Evolutionary conservation across 2,888 invertebrate genomes (phyloP), one percentile per base, ranked within the genome.

Genomic region (Biston stratarius): DNA sequence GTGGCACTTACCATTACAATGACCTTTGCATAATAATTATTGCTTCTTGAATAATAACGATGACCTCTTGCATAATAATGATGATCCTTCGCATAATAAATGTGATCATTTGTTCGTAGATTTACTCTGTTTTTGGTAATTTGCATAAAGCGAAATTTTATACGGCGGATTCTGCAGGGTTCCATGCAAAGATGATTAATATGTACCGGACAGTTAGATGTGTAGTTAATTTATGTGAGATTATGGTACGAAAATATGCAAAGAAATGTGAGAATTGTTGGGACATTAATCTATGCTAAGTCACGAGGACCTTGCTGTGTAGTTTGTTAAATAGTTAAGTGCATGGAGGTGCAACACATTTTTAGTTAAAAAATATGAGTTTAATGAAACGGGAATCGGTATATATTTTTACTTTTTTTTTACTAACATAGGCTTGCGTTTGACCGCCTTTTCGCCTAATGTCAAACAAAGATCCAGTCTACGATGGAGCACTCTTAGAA

Each of bases 71-170:
- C 51, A 53, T 53, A 53, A 53, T 53, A 53, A 59, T 48, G 48
- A 59, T n/a, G 40, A 33, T 66, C 38, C 15, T 24, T 61, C 11
- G 51, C 71, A 69, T 64, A 55, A 74, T 76, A 70, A 71, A 42
- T 62, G 61, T 72, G 72, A 71, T 64, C 74, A 24, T 70, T 61
- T 61, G 72, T 52, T 53, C 61, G 36, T 56, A 53, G 47, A 66
- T 57, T 24, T 38, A 64, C 34, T 47, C 74, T 72, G 52, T 77
- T 82, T 81, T 60, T 80, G 70, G 59, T 67, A 51, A 89, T 90
- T 88, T 87, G 87, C 87, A 89, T 90, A 72, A 81, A 89, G 88
- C 88, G 73, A 87, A 83, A 82, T 82, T 80, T 79, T 79, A 76
- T 38, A 48, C 14, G 8, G 77, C 2, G 64, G 71, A 71, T 70